Conservation (phyloP, 2,797 vertebrate species). For the Aplochiton taeniatus region DNA sequence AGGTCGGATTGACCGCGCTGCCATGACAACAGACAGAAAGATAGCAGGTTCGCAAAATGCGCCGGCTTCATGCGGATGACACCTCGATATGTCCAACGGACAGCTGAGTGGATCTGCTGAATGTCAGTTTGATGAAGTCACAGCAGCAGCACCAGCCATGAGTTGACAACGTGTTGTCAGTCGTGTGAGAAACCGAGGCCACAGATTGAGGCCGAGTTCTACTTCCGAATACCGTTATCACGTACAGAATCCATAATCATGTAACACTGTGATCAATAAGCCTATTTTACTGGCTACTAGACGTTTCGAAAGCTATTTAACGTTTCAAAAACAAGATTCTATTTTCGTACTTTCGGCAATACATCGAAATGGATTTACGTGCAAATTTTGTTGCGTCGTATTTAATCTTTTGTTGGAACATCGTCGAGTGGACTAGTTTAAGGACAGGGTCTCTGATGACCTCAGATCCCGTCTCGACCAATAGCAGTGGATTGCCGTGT, state of each 20-base stretch:
- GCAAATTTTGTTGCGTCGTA: too few relatives aligned
- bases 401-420: too few relatives aligned
- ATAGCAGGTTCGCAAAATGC: too few relatives aligned
- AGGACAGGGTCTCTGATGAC: conserved; percentile 28
- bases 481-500: conserved; percentile 10
- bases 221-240: too few relatives aligned
- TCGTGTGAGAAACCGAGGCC: conserved; percentile 6
- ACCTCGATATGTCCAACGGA: conserved; percentile 17
- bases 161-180: too few relatives aligned
- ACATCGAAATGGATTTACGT: conserved; percentile 24
- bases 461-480: conserved; percentile 25
- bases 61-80: too few relatives aligned
- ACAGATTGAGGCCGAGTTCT: neutral
- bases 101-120: conserved; percentile 29
- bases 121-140: conserved; percentile 18
- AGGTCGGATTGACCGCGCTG: too few relatives aligned
- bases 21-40: too few relatives aligned
- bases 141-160: conserved; percentile 16
- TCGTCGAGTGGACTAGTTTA: too few relatives aligned
- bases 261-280: too few relatives aligned
- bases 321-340: conserved; percentile 5
- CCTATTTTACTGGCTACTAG: too few relatives aligned
- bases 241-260: too few relatives aligned
- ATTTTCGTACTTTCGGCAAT: conserved; percentile 3
- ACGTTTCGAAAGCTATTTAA: neutral